A percentile compares a stretch with the other conserved stretches of the same genome.
phyloP scores from a whole-genome alignment of 92 coral and sea anemone genomes.

The Heliopora coerulea region DNA sequence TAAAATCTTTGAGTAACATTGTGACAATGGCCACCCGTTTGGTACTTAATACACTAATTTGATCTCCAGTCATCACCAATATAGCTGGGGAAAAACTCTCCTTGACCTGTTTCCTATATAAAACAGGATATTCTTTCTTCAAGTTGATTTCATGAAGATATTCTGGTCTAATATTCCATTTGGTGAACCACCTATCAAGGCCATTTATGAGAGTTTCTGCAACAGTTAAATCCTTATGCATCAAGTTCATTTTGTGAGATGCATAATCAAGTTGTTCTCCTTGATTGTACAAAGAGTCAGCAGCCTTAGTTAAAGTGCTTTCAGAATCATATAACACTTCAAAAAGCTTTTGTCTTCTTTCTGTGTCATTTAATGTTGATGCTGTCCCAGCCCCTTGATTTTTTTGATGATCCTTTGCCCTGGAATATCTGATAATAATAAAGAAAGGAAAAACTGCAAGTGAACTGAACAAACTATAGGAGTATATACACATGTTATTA shows the following conservation, averaged over 20 bases:
- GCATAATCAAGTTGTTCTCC: slow-evolving; percentile 89
- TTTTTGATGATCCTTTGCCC: not conserved
- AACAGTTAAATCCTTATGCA: slow-evolving; percentile 81
- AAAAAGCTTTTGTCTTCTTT: slow-evolving; percentile 57
- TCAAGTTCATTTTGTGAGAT: slow-evolving; percentile 79
- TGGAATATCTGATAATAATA: not conserved
- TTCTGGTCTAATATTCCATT: slow-evolving; percentile 72
- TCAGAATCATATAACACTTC: slow-evolving; percentile 72
- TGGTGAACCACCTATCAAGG: slow-evolving; percentile 80
- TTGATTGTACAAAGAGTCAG: slow-evolving; percentile 67
- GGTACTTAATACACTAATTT: slow-evolving; percentile 56
- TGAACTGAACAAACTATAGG: not conserved
- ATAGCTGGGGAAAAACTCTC: slow-evolving; percentile 74
- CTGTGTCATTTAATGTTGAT: slow-evolving; percentile 8
- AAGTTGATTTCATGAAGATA: slow-evolving; percentile 30
- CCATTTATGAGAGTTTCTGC: slow-evolving; percentile 83
- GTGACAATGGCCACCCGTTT: slow-evolving; percentile 51
- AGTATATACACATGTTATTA: not conserved
- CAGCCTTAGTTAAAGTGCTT: slow-evolving; percentile 64
- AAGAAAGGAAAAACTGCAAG: not conserved
- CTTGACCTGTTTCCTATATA: slow-evolving; percentile 60
- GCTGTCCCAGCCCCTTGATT: slow-evolving; percentile 15
- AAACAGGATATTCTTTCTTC: slow-evolving; percentile 69
- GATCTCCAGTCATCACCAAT: slow-evolving; percentile 58
- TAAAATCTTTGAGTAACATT: slow-evolving; percentile 62